Conservation (phyloP, 2,113 vertebrate species). For the Antennarius striatus region DNA sequence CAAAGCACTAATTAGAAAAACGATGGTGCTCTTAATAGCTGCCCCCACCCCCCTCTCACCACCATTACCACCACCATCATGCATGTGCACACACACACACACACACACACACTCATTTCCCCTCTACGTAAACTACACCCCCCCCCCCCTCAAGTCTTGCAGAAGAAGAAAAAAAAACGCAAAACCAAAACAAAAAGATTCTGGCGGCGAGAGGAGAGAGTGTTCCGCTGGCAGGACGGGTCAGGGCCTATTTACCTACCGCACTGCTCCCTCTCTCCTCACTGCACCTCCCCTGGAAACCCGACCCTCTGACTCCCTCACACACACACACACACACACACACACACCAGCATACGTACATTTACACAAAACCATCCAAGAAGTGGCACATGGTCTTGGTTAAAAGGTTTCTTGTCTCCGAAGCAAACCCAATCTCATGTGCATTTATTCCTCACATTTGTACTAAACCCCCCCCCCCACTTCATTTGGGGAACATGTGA, state of each 20-base stretch:
- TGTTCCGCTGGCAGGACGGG: constrained; percentile 74
- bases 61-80: constrained; percentile 7
- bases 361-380: constrained; percentile 42
- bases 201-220: constrained; percentile 74
- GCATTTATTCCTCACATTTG: constrained; percentile 66
- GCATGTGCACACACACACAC: constrained; percentile 4
- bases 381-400: constrained; percentile 80
- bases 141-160: constrained; percentile 43
- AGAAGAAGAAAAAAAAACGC: constrained; percentile 52
- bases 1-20: constrained; percentile 87
- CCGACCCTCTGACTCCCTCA: constrained; percentile 48
- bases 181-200: constrained; percentile 79
- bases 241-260: constrained; percentile 84
- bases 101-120: constrained; percentile 23
- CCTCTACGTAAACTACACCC: constrained; percentile 39
- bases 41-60: neutral
- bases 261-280: constrained; percentile 62
- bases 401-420: constrained; percentile 71
- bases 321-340: constrained; percentile 28
- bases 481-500: constrained; percentile 12
- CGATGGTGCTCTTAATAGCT: constrained; percentile 83
- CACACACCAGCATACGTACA: constrained; percentile 29
- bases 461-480: neutral
- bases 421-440: constrained; percentile 73
- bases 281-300: constrained; percentile 66